Percentiles rank a stretch among this genome's conserved stretches.
Conservation (phyloP, 2,113 vertebrate genomes). For the Nymphicus hollandicus region DNA sequence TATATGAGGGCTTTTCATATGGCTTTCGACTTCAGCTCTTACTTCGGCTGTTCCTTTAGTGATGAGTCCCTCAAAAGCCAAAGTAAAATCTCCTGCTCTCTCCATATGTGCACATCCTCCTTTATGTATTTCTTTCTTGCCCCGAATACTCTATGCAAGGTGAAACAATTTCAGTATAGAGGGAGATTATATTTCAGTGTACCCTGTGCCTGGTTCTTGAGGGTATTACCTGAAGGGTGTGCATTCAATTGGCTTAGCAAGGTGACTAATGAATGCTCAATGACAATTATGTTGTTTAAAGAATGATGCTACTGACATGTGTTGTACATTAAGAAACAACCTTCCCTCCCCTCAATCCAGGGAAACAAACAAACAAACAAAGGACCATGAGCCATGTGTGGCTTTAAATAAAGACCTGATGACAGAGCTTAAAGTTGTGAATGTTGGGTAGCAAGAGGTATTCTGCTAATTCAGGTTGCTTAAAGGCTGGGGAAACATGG, state of each 20-base stretch:
- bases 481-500: background rate
- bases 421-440: background rate
- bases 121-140: background rate
- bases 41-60: background rate
- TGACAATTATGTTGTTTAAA: background rate
- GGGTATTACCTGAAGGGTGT: background rate
- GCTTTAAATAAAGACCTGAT: background rate
- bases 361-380: background rate
- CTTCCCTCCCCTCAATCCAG: background rate
- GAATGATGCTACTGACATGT: background rate
- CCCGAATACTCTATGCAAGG: background rate
- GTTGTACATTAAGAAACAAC: background rate
- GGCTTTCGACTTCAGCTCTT: background rate
- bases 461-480: background rate
- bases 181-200: background rate
- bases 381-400: background rate
- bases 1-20: background rate
- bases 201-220: background rate
- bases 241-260: background rate
- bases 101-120: background rate
- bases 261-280: background rate
- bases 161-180: background rate
- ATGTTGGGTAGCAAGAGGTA: background rate
- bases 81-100: background rate
- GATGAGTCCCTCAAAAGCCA: background rate